These are phyloP conservation scores for Actinia tenebrosa DNA, from an alignment of 64 coral and sea anemone species.

Conservation along the genomic window DNA sequence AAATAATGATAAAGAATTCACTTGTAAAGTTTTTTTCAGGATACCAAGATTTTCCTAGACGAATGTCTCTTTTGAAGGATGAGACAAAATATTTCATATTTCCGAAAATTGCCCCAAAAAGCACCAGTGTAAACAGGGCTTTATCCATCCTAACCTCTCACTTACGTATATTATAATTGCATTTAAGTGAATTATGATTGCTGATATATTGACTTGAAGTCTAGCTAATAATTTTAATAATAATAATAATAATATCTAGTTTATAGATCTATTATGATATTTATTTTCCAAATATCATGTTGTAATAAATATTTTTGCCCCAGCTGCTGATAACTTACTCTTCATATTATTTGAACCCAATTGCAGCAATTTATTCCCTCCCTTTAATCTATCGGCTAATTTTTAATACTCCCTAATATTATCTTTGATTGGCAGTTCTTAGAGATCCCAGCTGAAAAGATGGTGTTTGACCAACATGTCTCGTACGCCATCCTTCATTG, in stretches of 20 bases:
- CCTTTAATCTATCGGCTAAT: neutral
- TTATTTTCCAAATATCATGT: neutral
- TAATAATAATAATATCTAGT: neutral
- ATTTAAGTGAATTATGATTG: neutral
- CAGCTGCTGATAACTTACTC: neutral
- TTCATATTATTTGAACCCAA: neutral
- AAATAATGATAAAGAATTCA: too few relatives aligned
- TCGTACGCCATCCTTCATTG: slow-evolving; percentile 97
- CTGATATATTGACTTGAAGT: neutral
- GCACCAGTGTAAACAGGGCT: too few relatives aligned
- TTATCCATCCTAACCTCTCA: too few relatives aligned
- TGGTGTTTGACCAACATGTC: slow-evolving; percentile 99
- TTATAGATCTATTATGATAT: neutral
- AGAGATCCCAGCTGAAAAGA: slow-evolving; percentile 97
- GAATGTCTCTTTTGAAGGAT: too few relatives aligned
- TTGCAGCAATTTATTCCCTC: neutral
- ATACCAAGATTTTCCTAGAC: too few relatives aligned
- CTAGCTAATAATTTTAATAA: neutral
- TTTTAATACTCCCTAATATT: neutral
- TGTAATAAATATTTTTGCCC: neutral
- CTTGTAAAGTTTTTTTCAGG: too few relatives aligned
- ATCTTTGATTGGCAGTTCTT: neutral
- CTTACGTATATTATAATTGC: too few relatives aligned
- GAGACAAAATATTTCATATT: too few relatives aligned
- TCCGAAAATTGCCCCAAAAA: too few relatives aligned